Conservation (phyloP, 1,140 invertebrate genomes). For the Dendroctonus valens region DNA sequence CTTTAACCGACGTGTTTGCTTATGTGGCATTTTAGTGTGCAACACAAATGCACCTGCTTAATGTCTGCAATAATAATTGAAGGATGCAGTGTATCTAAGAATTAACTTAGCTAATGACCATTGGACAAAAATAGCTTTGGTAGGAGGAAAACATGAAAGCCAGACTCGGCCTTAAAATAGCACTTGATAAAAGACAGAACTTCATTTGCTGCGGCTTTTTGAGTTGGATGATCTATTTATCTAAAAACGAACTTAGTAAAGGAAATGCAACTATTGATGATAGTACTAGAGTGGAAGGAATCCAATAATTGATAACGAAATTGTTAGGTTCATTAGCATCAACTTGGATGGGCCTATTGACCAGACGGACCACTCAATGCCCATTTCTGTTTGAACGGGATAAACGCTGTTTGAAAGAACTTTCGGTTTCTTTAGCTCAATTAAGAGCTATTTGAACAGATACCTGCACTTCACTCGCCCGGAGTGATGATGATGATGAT, state of each 20-base stretch:
- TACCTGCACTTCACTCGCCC: no score
- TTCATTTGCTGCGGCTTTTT: background rate
- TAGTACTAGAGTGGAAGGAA: no score
- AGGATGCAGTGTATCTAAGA: conserved; percentile 1
- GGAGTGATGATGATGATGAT: no score
- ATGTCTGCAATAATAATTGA: background rate
- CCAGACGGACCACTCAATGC: background rate
- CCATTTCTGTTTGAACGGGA: background rate
- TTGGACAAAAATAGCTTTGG: background rate
- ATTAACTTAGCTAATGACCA: conserved; percentile 7
- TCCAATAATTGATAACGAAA: background rate
- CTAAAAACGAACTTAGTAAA: no score
- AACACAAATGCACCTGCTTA: no score
- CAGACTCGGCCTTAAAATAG: background rate
- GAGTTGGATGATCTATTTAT: no score
- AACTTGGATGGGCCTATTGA: background rate
- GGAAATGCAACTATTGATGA: no score
- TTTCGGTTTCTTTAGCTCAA: no score
- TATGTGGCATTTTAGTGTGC: no score
- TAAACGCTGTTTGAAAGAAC: background rate
- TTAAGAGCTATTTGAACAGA: no score
- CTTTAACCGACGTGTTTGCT: no score
- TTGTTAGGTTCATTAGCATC: background rate
- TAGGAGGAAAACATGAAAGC: conserved; percentile 3
- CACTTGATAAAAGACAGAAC: conserved; percentile 1